Evolutionary conservation across 2,888 invertebrate species (phyloP).

Genomic region (Netelia inedita): DNA sequence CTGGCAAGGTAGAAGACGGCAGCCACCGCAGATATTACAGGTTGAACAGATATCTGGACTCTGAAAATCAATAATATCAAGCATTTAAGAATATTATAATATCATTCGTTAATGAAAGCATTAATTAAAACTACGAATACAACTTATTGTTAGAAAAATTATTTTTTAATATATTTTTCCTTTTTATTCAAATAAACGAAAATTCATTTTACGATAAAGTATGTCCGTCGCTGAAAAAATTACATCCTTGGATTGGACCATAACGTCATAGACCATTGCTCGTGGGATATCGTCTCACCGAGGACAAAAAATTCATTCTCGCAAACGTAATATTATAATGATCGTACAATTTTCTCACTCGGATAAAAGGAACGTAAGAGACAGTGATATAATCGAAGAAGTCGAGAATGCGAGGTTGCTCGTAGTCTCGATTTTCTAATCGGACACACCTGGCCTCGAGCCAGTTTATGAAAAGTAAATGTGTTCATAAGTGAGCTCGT

Average conservation of each 20-base stretch:
- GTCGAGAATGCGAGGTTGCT: conserved; percentile 25
- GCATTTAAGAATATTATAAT: conserved; percentile 1
- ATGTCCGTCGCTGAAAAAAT: background rate
- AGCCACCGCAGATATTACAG: conserved; percentile 96
- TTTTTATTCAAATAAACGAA: too few relatives aligned
- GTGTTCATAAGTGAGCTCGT: conserved; percentile 38
- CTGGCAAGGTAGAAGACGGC: conserved; percentile 95
- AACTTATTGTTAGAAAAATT: background rate
- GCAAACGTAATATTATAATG: conserved; percentile 13
- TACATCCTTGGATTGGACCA: background rate
- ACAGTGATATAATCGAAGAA: conserved; percentile 26
- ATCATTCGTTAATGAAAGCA: conserved; percentile 16
- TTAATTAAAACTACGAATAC: background rate
- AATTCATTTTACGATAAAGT: too few relatives aligned
- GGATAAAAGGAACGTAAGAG: background rate
- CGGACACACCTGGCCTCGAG: conserved; percentile 58
- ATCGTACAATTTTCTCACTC: background rate
- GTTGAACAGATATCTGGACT: conserved; percentile 92
- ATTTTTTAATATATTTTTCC: background rate
- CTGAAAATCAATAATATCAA: conserved; percentile 85
- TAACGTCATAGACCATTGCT: background rate
- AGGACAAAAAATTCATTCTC: background rate
- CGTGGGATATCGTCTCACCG: background rate
- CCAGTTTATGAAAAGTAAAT: conserved; percentile 54
- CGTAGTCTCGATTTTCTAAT: conserved; percentile 55